Evolutionary conservation across 2,797 vertebrate species (phyloP).

Genomic region (Lagorchestes hirsutus): DNA sequence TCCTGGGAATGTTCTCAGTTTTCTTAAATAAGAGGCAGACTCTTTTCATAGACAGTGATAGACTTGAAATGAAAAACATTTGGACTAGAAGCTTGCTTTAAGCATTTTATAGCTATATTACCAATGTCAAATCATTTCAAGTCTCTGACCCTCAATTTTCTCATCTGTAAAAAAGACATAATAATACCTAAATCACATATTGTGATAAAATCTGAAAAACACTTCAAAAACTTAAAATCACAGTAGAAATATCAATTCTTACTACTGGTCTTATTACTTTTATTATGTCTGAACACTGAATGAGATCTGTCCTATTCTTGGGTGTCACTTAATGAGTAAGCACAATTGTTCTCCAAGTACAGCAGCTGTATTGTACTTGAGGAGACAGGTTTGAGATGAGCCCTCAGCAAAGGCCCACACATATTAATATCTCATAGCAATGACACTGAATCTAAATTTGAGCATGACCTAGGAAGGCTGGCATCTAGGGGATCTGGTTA

Average conservation of each 20-base stretch:
- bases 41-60: not conserved
- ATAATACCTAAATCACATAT: not conserved
- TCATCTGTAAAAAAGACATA: not conserved
- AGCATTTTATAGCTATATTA: not conserved
- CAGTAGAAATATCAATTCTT: not conserved
- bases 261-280: not conserved
- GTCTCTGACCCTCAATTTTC: not conserved
- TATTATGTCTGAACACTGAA: not conserved
- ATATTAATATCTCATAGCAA: not conserved
- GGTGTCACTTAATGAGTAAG: not conserved
- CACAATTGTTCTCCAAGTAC: not conserved
- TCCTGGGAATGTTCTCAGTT: not conserved
- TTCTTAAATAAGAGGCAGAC: not conserved
- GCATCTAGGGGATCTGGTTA: not conserved
- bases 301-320: not conserved
- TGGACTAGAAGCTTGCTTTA: not conserved
- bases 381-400: not conserved
- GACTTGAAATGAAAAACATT: not conserved
- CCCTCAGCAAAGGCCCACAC: not conserved
- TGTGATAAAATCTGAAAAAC: not conserved
- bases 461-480: not conserved
- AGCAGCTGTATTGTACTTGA: not conserved
- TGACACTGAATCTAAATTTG: not conserved
- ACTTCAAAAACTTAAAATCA: not conserved
- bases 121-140: not conserved